Evolutionary conservation across 2,888 invertebrate species (phyloP).

Genomic region (Tetragonula carbonaria): DNA sequence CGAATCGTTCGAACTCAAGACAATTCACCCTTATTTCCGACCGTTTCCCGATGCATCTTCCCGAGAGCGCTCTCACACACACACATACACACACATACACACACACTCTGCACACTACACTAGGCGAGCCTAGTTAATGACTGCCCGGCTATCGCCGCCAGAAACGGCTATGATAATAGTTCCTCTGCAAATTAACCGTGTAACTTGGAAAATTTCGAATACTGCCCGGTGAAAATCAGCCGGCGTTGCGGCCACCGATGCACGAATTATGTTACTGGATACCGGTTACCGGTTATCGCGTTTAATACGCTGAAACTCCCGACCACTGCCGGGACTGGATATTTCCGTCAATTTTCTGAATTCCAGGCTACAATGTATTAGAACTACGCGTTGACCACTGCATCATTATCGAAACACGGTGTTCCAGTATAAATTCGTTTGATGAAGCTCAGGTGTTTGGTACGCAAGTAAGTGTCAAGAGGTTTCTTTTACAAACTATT

Average conservation of each 20-base stretch:
- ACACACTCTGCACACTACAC: neutral
- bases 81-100: neutral
- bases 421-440: too few relatives aligned
- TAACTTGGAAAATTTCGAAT: constrained; percentile 56
- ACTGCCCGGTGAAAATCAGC: constrained; percentile 49
- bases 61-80: neutral
- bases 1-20: constrained; percentile 69
- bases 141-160: constrained; percentile 22
- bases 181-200: constrained; percentile 60
- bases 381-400: too few relatives aligned
- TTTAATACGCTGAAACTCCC: constrained; percentile 48
- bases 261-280: constrained; percentile 12
- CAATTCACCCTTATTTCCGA: constrained; percentile 38
- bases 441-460: too few relatives aligned
- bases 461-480: too few relatives aligned
- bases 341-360: constrained; percentile 3
- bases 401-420: too few relatives aligned
- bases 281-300: constrained; percentile 20
- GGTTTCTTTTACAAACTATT: neutral
- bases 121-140: constrained; percentile 52
- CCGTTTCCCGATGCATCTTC: constrained; percentile 38
- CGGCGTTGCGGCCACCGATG: neutral
- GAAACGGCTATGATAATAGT: constrained; percentile 43
- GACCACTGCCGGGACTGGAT: neutral
- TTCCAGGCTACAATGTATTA: neutral